A percentile compares a stretch with the other conserved stretches of the same genome.
These are phyloP conservation scores for Drosophila atripex DNA, from an alignment of 2,888 invertebrate genomes.

Conservation along the genomic window DNA sequence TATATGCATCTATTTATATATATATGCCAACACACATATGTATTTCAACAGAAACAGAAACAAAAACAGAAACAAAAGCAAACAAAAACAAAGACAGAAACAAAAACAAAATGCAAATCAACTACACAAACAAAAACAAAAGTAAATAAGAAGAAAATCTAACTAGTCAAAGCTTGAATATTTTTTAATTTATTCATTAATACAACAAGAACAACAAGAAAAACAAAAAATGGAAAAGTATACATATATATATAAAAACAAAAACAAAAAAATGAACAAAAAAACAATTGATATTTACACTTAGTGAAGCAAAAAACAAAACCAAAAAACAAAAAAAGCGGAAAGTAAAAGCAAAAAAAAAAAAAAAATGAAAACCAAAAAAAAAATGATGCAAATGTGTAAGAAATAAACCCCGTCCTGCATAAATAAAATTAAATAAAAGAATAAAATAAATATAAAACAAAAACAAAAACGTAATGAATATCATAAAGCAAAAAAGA, in stretches of 20 bases:
- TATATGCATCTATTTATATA: conserved; percentile 28
- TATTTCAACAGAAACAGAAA: conserved; percentile 33
- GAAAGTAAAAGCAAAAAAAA: conserved; percentile 49
- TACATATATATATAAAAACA: conserved; percentile 49
- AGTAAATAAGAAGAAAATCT: conserved; percentile 54
- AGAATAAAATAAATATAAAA: conserved; percentile 43
- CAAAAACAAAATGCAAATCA: conserved; percentile 45
- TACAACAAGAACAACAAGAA: conserved; percentile 52
- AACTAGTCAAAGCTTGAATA: conserved; percentile 81
- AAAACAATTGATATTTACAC: conserved; percentile 81
- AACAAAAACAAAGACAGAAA: conserved; percentile 19
- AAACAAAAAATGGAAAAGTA: conserved; percentile 55
- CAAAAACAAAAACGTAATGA: conserved; percentile 55
- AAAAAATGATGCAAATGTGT: conserved; percentile 75
- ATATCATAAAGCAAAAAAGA: conserved; percentile 72
- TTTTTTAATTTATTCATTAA: conserved; percentile 80
- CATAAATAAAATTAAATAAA: conserved; percentile 80
- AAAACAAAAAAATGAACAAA: conserved; percentile 45
- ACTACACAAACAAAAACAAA: conserved; percentile 32
- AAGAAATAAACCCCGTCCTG: conserved; percentile 82
- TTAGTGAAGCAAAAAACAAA: conserved; percentile 76
- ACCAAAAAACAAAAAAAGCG: conserved; percentile 57
- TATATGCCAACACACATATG: conserved; percentile 47
- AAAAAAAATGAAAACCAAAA: conserved; percentile 55
- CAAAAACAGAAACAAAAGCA: conserved; percentile 35